Percentiles rank a stretch among this genome's conserved stretches.
These are phyloP conservation scores for Lemur catta DNA, from an alignment of 2,797 vertebrate genomes.

Conservation along the genomic window DNA sequence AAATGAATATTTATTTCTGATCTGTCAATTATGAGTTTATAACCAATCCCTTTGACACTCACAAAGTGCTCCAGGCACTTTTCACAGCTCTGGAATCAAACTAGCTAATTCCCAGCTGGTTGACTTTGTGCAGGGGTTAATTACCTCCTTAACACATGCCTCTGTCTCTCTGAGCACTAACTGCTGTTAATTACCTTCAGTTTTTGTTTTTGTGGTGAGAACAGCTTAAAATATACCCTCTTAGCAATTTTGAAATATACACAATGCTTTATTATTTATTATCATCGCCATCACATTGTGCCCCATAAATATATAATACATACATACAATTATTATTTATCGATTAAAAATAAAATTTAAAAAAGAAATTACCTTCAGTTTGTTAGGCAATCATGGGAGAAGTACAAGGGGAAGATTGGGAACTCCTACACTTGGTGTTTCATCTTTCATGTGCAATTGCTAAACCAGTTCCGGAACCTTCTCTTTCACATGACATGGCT, in stretches of 20 bases:
- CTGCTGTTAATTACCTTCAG: neutral
- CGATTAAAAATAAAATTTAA: neutral
- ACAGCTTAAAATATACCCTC: neutral
- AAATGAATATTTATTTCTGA: constrained; percentile 14
- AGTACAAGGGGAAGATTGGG: neutral
- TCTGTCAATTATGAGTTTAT: constrained; percentile 16
- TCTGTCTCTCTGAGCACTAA: constrained; percentile 12
- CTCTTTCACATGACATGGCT: neutral
- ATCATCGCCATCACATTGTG: neutral
- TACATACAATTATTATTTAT: neutral
- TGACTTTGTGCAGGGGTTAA: neutral
- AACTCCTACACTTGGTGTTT: neutral
- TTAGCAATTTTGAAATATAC: neutral
- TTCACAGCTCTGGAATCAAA: neutral
- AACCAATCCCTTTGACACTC: neutral
- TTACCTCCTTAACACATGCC: neutral
- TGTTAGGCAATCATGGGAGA: neutral
- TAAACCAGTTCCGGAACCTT: neutral
- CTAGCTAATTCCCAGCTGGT: neutral
- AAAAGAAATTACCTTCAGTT: neutral
- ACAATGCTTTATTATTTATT: neutral
- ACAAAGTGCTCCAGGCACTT: neutral
- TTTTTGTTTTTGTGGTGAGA: neutral
- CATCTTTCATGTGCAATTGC: neutral
- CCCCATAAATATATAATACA: neutral